Evolutionary conservation across 2,888 invertebrate genomes (phyloP), one percentile per base, ranked within the genome.

Genomic region (Platerodrilus igneus): DNA sequence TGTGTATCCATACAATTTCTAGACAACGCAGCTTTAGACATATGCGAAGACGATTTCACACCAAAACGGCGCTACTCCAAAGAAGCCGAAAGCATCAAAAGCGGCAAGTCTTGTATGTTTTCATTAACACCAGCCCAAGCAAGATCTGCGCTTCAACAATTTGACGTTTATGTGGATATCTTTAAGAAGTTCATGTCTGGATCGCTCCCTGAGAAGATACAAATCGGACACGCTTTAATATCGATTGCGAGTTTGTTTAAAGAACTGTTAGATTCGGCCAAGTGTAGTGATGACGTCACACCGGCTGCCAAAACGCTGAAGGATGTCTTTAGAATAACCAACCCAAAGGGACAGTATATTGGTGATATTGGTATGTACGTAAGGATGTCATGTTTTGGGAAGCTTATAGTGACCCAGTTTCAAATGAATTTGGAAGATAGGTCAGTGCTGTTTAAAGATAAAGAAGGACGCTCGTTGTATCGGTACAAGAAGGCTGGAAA

Each of bases 81-180:
- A 70, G 70, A 22, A 54, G 62, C 17, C 3, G 53, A 49, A 4
- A 61, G 69, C 1, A 75, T 79, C 41, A 77, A 76, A 55, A 78
- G 70, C 49, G 81, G 81, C 21, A 81, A 81, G 60, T 81, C 81
- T 1, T 80, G 80, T 51, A 64, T 82, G 8, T 82, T 82, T 56
- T 79, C 79, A 1, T 61, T 81, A 2, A 74, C 76, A 19, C 70
- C 75, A 25, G 52, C 59, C 4, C 74, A 77, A 17, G 74, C 79
- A 1, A 55, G 57, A 11, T 62, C 68, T 21, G 75, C 76, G 1
- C 63, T 75, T 55, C 63, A 63, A 36, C 69, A 69, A 28, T 81
- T 79, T 52, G 77, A 77, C 1, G 59, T 81, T 2, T 68, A 67
- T n/a, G 67, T 81, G 33, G 66, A 71, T 1, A 74, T 81, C 0